A percentile compares a stretch with the other conserved stretches of the same genome.
Conservation (phyloP, 1,140 invertebrate genomes). For the Heliconius hewitsoni region DNA sequence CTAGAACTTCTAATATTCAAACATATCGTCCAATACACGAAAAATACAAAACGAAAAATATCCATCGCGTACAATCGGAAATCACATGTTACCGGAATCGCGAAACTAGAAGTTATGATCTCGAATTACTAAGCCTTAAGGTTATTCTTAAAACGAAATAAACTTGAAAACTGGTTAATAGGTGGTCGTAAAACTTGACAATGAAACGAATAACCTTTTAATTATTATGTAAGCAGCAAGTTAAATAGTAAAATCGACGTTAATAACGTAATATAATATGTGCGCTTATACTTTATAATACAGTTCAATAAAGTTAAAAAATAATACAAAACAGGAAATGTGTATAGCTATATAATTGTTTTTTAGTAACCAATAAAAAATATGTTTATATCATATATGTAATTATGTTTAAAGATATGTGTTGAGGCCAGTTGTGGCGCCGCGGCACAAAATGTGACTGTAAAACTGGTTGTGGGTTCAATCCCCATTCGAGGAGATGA, state of each 20-base stretch:
- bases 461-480: no score
- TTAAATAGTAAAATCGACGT: background rate
- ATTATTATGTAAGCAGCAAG: background rate
- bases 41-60: slow-evolving; percentile 11
- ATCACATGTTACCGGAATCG: slow-evolving; percentile 34
- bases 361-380: no score
- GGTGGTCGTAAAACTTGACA: background rate
- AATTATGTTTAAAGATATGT: no score
- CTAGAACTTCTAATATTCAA: background rate
- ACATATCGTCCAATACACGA: background rate
- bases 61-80: slow-evolving; percentile 28
- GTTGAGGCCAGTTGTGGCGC: no score
- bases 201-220: slow-evolving; percentile 9
- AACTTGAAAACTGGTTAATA: slow-evolving; percentile 33
- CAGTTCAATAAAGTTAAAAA: no score
- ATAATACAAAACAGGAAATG: no score
- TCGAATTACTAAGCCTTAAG: slow-evolving; percentile 40
- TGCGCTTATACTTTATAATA: no score
- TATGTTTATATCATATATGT: no score
- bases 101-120: slow-evolving; percentile 33
- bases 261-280: no score
- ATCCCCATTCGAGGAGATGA: no score
- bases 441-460: no score
- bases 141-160: slow-evolving; percentile 42
- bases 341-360: no score